A percentile compares a stretch with the other conserved stretches of the same genome.
These are phyloP conservation scores for Lepidocyrtoides sp. DNA, from an alignment of 2,888 invertebrate genomes.

Conservation along the genomic window DNA sequence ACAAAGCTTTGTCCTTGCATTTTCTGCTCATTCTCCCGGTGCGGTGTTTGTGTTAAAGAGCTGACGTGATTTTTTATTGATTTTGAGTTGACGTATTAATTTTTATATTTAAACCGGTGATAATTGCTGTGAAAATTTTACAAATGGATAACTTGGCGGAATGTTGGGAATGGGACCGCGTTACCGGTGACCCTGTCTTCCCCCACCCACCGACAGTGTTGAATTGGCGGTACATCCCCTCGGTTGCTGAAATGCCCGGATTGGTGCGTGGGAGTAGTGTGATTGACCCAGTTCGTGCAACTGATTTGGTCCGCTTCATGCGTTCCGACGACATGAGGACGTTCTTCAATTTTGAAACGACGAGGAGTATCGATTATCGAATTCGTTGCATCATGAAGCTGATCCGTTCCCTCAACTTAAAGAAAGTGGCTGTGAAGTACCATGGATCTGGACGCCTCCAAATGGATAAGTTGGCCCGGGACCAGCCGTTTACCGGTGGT, in stretches of 20 bases:
- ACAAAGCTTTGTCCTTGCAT: constrained; percentile 51
- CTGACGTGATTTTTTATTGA: constrained; percentile 45
- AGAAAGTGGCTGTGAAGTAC: constrained; percentile 41
- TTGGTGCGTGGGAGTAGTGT: constrained; percentile 5
- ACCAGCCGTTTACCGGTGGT: constrained; percentile 45
- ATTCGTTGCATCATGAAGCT: constrained; percentile 21
- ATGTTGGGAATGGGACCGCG: constrained; percentile 56
- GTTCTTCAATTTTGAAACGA: constrained; percentile 19
- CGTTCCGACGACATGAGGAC: constrained; percentile 50
- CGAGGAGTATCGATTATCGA: background rate
- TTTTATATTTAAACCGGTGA: constrained; percentile 59
- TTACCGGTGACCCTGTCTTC: constrained; percentile 55
- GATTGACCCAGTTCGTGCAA: constrained; percentile 35
- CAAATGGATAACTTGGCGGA: constrained; percentile 53
- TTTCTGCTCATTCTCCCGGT: constrained; percentile 37
- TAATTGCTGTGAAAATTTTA: constrained; percentile 43
- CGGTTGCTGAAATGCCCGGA: constrained; percentile 35
- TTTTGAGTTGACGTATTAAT: constrained; percentile 41
- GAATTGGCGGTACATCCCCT: constrained; percentile 52
- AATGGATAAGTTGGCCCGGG: constrained; percentile 42
- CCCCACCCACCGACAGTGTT: constrained; percentile 46
- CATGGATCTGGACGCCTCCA: constrained; percentile 42
- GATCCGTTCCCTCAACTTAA: constrained; percentile 40
- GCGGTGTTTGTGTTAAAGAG: constrained; percentile 51
- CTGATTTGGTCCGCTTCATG: constrained; percentile 38